These are phyloP conservation scores for Leuciscus idus DNA, from an alignment of 2,113 vertebrate genomes.

Conservation along the genomic window DNA sequence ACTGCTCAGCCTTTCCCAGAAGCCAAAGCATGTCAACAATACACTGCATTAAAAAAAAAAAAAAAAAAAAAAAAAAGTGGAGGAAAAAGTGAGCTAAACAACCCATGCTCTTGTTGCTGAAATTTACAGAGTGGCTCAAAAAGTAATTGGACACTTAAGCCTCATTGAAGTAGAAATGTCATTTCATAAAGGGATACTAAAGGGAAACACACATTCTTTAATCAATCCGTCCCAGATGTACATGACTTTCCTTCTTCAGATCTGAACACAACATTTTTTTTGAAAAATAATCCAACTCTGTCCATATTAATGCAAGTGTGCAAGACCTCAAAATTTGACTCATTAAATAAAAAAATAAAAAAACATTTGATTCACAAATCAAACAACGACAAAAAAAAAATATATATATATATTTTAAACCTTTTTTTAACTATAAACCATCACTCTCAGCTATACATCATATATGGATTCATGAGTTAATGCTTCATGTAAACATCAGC, in stretches of 20 bases:
- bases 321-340: neutral
- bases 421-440: too few relatives aligned
- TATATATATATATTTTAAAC: too few relatives aligned
- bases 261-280: neutral
- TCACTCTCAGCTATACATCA: neutral
- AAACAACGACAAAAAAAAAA: neutral
- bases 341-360: too few relatives aligned
- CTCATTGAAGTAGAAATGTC: neutral
- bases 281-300: neutral
- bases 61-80: neutral
- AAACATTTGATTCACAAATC: neutral
- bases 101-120: neutral
- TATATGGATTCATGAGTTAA: neutral
- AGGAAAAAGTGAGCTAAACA: neutral
- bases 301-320: neutral
- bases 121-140: neutral
- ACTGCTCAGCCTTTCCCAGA: conserved; percentile 14
- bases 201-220: neutral
- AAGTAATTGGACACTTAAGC: neutral
- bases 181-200: neutral
- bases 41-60: neutral
- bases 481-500: neutral
- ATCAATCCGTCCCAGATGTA: neutral
- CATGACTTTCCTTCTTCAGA: neutral
- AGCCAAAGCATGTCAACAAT: neutral